phyloP scores from a whole-genome alignment of 1,140 invertebrate species.

The Drosophila tristis region DNA sequence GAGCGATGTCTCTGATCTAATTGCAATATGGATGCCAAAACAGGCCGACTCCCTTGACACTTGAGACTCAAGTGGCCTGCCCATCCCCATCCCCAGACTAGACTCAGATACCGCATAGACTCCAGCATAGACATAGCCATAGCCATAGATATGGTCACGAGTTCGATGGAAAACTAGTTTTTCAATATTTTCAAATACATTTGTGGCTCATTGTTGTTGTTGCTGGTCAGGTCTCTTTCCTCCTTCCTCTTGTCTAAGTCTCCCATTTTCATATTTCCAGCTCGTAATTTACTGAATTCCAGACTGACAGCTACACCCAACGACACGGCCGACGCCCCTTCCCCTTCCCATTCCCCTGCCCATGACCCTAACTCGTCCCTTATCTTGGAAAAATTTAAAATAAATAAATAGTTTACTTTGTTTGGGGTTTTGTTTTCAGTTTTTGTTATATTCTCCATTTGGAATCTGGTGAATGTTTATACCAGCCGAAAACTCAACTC shows the following conservation, averaged over 20 bases:
- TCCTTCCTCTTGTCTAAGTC: slow-evolving; percentile 21
- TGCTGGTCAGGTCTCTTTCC: slow-evolving; percentile 41
- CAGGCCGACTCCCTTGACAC: slow-evolving; percentile 39
- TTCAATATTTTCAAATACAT: slow-evolving; percentile 71
- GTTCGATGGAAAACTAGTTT: slow-evolving; percentile 70
- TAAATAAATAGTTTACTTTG: slow-evolving; percentile 68
- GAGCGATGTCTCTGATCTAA: slow-evolving; percentile 76
- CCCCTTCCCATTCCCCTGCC: slow-evolving; percentile 40
- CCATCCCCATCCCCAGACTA: not conserved
- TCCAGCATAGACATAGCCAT: slow-evolving; percentile 13
- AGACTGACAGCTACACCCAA: slow-evolving; percentile 27
- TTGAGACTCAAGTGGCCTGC: slow-evolving; percentile 65
- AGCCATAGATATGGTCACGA: slow-evolving; percentile 4
- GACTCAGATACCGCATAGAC: not conserved
- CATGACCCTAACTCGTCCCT: slow-evolving; percentile 49
- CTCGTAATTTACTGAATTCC: slow-evolving; percentile 67
- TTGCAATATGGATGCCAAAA: slow-evolving; percentile 48
- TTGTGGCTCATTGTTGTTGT: slow-evolving; percentile 28
- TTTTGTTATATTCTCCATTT: slow-evolving; percentile 73
- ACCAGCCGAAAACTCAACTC: slow-evolving; percentile 38
- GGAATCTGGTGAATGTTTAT: slow-evolving; percentile 66
- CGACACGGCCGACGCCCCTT: not conserved
- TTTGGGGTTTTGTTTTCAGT: slow-evolving; percentile 36
- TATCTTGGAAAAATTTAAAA: slow-evolving; percentile 59
- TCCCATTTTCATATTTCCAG: slow-evolving; percentile 60